Base-by-base conservation (phyloP, 2,797 vertebrate species). In the Momotus momota region DNA sequence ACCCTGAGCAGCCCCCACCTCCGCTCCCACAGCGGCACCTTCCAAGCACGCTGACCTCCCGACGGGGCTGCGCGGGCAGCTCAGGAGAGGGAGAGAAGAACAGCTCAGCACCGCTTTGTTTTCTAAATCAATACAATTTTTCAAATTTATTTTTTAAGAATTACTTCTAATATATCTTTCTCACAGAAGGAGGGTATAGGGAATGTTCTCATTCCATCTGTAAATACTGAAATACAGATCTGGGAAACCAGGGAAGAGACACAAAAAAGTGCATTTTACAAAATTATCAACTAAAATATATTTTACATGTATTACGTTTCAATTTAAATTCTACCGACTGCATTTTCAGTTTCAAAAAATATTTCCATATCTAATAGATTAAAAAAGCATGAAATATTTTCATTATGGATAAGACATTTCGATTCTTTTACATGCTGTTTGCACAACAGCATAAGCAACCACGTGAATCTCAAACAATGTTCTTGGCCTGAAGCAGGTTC, bases 201-300 rank as follows among this genome's bases (percentile, higher is more conserved):
- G 98, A 98, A 98, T 97, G 98, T 96, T 96, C 94, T 97, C 97
- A 97, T 98, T 98, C 98, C 98, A 96, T 98, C 98, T 98, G 98
- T 98, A 98, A 98, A 98, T 98, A 98, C 98, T 98, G 97, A 98
- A 98, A 98, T 98, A 98, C 98, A 98, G 98, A 98, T 98, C 97
- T 98, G 98, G 98, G 98, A 97, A 98, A 98, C 97, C 97, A 97
- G 98, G 97, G 97, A 95, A 96, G 94, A 98, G 98, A 98, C 98
- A 98, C 98, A 98, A 98, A 98, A 98, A 98, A 98, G 98, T 98
- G 98, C 98, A 98, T 98, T 98, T 98, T 98, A 98, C 98, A 98
- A 98, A 98, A 98, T 98, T 98, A 98, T 98, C 98, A 98, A 98
- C 98, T 98, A 98, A 98, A 98, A 98, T 98, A 98, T 98, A 98